Base-by-base conservation (phyloP, 64 coral and sea anemone genomes). In the Hydrozoanthus tunicans region DNA sequence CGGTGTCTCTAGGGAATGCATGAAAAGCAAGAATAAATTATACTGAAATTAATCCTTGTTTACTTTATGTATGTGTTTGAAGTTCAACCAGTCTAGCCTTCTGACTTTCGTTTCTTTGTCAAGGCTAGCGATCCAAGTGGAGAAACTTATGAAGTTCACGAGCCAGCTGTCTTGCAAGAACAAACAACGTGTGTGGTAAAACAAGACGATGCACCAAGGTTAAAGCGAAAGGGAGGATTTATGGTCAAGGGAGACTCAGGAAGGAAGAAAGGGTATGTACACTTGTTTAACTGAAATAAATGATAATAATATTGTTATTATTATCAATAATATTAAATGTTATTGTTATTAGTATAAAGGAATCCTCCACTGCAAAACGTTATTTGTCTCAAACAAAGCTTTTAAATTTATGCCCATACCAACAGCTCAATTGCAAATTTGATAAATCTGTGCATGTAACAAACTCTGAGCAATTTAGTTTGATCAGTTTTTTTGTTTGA, bases 131-230 rank as follows among this genome's bases (percentile, higher is more conserved):
- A 73, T 24, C 83, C 72, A 73, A 74, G 20, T 86, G 68, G 9
- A 6, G 83, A 86, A 73, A 86, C 83, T 4, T 86, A 86, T 73
- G 67, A 86, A 59, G 69, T 86, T 5, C 56, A 6, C 11, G 83
- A 86, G 15, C 83, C 83, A 26, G 83, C 83, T 15, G 69, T 68
- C 25, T 69, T 86, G 1, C 68, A 73, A n/a, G 83, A 86, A 32
- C 67, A 59, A 58, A 86, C 83, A 13, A 86, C 83, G 4, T 56
- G 65, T 86, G 83, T 86, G 25, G 83, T 86, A 4, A 86, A 59
- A 59, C 68, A 55, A 51, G 83, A 60, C 9, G 68, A 60, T 3
- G 68, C 25, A 11, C 83, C 83, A 58, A 73, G 69, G 56, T 23
- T 86, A 13, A 86, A 56, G 60, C 67, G 83, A 58, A 86, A 86